Evolutionary conservation across 2,888 invertebrate genomes (phyloP), one percentile per base, ranked within the genome.

Genomic region (Habrosyne pyritoides): DNA sequence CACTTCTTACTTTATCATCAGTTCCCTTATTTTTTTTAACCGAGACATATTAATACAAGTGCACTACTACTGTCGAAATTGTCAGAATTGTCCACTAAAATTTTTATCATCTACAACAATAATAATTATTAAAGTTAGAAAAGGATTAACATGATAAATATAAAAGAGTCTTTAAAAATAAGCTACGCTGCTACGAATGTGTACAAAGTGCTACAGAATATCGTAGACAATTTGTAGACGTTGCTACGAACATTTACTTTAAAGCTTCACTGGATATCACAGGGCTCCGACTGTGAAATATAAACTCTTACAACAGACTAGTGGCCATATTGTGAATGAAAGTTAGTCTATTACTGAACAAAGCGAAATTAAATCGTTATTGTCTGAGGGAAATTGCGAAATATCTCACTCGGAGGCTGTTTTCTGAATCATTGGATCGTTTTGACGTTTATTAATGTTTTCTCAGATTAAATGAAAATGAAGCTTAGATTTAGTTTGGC

Each of bases 171-270:
- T 63, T 57, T 57, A 14, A 49, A 26, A 28, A 10, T 53, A 57
- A 49, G 57, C 61, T 62, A 61, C 64, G 64, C 53, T 47, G 59
- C 63, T 63, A 59, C 58, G 58, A 58, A 57, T 59, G 57, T 21
- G 46, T 61, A 60, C 63, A 63, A 73, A 73, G 55, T 66, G 66
- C 72, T 68, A 75, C 71, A 61, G 42, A n/a, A 64, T 68, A 70
- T 71, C 69, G 69, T 77, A 77, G 75, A 77, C 72, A 71, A 72
- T 72, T 75, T 67, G 75, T 77, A 77, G 73, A 66, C 64, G 57
- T 53, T 65, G 67, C 75, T 77, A 75, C 74, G 67, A 73, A 57
- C 62, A 57, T 66, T 64, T 63, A 63, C 61, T 69, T 69, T 61
- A 60, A 63, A 67, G 59, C 66, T 69, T 51, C 59, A 61, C 58